phyloP scores from a whole-genome alignment of 2,888 invertebrate species.

The Zygaena filipendulae region DNA sequence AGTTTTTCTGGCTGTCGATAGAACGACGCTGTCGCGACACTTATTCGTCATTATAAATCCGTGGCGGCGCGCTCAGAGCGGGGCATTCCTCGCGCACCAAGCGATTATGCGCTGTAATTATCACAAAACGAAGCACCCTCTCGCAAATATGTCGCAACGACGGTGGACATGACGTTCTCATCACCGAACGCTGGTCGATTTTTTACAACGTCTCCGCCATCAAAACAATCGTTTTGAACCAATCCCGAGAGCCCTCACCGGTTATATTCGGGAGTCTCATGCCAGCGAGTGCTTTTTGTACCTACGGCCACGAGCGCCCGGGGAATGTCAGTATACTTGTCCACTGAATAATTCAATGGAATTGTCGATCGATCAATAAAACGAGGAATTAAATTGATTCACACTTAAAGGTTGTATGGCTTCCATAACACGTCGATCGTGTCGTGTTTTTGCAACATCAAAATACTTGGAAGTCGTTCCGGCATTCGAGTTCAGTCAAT shows the following conservation, averaged over 20 bases:
- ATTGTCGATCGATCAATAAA: constrained; percentile 66
- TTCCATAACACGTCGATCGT: constrained; percentile 41
- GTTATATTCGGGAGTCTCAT: constrained; percentile 40
- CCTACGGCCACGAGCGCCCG: constrained; percentile 40
- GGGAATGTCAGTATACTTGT: constrained; percentile 60
- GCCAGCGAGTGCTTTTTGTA: constrained; percentile 37
- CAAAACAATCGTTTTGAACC: constrained; percentile 38
- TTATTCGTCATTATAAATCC: constrained; percentile 61
- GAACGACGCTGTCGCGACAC: constrained; percentile 46
- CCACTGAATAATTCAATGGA: constrained; percentile 61
- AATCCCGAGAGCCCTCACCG: constrained; percentile 49
- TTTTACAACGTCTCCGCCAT: constrained; percentile 43
- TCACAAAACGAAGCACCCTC: constrained; percentile 60
- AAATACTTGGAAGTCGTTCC: constrained; percentile 58
- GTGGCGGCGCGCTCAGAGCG: constrained; percentile 61
- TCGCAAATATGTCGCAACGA: constrained; percentile 66
- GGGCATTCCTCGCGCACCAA: constrained; percentile 51
- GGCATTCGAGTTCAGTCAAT: constrained; percentile 49
- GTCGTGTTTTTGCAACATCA: constrained; percentile 48
- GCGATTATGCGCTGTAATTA: constrained; percentile 65
- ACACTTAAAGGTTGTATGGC: constrained; percentile 58
- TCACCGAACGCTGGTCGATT: constrained; percentile 56
- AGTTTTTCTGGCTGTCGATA: constrained; percentile 51
- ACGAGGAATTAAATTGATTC: constrained; percentile 64
- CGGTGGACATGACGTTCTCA: constrained; percentile 67